phyloP scores from a whole-genome alignment of 2,113 vertebrate species.

The human (Homo sapiens) region DNA sequence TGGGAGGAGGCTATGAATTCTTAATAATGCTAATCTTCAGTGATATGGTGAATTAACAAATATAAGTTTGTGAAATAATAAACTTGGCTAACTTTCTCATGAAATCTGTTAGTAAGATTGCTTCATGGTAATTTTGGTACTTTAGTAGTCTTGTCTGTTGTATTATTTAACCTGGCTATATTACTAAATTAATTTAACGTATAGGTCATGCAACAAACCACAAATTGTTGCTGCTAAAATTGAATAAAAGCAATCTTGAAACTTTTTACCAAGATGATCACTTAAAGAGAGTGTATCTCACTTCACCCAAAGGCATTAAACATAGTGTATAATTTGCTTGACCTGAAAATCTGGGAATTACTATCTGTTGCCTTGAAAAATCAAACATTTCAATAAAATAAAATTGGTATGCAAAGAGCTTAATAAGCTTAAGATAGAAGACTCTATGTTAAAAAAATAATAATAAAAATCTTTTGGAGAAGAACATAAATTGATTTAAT shows the following conservation, averaged over 20 bases:
- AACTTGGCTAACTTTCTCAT: background rate
- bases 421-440: slow-evolving; percentile 23
- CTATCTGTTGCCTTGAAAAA: slow-evolving; percentile 4
- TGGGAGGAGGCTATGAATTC: background rate
- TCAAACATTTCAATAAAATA: slow-evolving; percentile 19
- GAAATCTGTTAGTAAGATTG: background rate
- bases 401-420: background rate
- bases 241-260: slow-evolving; percentile 5
- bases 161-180: background rate
- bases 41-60: background rate
- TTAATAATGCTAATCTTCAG: background rate
- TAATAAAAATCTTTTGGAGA: slow-evolving; percentile 4
- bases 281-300: background rate
- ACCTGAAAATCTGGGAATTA: background rate
- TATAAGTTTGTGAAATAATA: background rate
- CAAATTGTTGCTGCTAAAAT: background rate
- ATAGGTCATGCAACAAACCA: background rate
- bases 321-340: background rate
- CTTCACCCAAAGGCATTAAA: background rate
- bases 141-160: background rate
- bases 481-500: slow-evolving; percentile 31
- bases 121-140: background rate
- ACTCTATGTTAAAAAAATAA: background rate
- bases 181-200: slow-evolving; percentile 42
- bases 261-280: background rate